Base-by-base conservation (phyloP, 2,888 invertebrate genomes). In the Apamea anceps region DNA sequence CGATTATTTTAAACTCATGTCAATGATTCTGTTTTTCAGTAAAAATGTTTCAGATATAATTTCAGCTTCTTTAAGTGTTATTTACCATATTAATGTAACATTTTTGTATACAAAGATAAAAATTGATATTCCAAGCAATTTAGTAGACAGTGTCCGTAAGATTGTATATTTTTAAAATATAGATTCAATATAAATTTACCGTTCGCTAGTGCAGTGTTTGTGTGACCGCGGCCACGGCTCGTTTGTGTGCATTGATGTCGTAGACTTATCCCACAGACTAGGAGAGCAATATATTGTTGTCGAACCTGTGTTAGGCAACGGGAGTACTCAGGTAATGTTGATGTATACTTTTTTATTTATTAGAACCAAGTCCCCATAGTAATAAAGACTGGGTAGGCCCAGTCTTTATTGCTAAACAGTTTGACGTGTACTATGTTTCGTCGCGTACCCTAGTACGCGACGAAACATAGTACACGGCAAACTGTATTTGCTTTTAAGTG, bases 131-230 rank as follows among this genome's bases (percentile, higher is more conserved):
- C 87, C 90, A 88, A 83, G 80, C 84, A 85, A 82, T 88, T 80
- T 76, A 85, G 77, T 84, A 84, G 78, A 83, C 79, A 88, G 76
- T 85, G 87, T 73, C 81, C 75, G 60, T 83, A 86, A 82, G 84
- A 87, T 81, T 88, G 86, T 91, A 88, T 89, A 88, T 89, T 88
- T 88, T 85, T 86, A 57, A 86, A 85, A 77, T 86, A 74, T 86
- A 83, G 79, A 81, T 72, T 75, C 88, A 79, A 84, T 79, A 77
- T 87, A 74, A 87, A 85, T 84, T 85, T 79, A 87, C 85, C 82
- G 79, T 89, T 90, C 88, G 88, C 87, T 91, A 90, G 90, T 88
- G 67, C 91, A 91, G 87, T 81, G 72, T 72, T 71, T 60, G 84
- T 78, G 77, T 75, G 75, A 72, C 79, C 77, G 86, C 79, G 85